These are phyloP conservation scores for Cetonia aurata DNA, from an alignment of 2,888 invertebrate genomes.

Conservation along the genomic window DNA sequence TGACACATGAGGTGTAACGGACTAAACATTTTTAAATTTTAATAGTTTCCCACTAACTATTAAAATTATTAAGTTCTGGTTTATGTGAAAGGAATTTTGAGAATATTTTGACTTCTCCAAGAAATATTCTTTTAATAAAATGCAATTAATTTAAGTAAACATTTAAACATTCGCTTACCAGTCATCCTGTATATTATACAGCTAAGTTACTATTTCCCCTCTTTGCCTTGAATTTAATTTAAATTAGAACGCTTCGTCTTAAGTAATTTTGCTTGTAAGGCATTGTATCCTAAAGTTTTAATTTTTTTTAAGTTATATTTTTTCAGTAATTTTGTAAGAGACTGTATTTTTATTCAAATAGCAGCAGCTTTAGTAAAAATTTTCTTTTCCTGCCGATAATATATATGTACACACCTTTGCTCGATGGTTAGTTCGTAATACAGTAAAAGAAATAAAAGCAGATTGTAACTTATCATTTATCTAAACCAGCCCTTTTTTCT, in stretches of 20 bases:
- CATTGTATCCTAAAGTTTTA: no score
- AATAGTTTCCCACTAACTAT: no score
- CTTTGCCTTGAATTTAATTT: not conserved
- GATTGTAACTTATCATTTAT: slow-evolving; percentile 20
- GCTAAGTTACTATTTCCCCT: not conserved
- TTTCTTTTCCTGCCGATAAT: slow-evolving; percentile 11
- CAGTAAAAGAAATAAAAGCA: slow-evolving; percentile 27
- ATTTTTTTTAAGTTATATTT: not conserved
- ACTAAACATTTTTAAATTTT: no score
- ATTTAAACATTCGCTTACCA: no score
- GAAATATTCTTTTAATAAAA: no score
- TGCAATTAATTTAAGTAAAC: no score
- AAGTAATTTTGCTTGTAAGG: not conserved
- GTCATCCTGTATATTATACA: no score
- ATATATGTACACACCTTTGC: slow-evolving; percentile 49
- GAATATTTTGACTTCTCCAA: no score
- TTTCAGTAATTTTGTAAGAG: slow-evolving; percentile 28
- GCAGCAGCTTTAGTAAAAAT: slow-evolving; percentile 47
- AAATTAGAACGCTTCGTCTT: slow-evolving; percentile 3
- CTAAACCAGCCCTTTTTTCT: slow-evolving; percentile 60
- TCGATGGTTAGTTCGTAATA: slow-evolving; percentile 49
- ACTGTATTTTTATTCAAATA: slow-evolving; percentile 43
- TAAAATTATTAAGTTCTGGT: no score
- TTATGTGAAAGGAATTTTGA: no score
- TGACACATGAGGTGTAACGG: no score